Percentiles rank a stretch among this genome's conserved stretches.
phyloP scores from a whole-genome alignment of 2,113 vertebrate genomes.

The Pseudorasbora parva region DNA sequence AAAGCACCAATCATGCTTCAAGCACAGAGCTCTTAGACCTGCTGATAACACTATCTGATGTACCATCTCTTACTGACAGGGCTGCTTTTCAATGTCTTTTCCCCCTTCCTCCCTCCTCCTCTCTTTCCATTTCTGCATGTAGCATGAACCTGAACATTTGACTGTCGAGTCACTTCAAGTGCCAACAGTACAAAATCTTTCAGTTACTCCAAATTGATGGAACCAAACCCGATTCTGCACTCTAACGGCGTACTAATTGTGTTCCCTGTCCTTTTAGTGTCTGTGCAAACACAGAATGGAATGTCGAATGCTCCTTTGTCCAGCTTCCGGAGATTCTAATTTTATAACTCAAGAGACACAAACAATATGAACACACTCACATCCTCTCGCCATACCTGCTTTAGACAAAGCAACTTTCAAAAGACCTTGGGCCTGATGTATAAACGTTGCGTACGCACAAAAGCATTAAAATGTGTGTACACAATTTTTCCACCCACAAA shows the following conservation, averaged over 20 bases:
- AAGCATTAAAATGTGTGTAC: too few species aligned
- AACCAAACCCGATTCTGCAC: not conserved
- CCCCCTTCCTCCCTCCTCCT: constrained; percentile 32
- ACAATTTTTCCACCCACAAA: too few species aligned
- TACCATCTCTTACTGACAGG: constrained; percentile 62
- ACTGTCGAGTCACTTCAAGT: not conserved
- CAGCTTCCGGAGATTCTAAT: constrained; percentile 68
- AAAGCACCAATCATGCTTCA: constrained; percentile 61
- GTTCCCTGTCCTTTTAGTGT: constrained; percentile 34
- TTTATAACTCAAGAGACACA: constrained; percentile 60
- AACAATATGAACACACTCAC: constrained; percentile 44
- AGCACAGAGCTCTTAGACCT: constrained; percentile 39
- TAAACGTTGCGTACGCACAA: too few species aligned
- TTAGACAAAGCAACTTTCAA: constrained; percentile 47
- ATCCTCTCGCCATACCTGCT: constrained; percentile 24
- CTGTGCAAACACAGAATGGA: constrained; percentile 52
- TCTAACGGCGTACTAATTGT: not conserved
- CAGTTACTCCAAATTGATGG: not conserved
- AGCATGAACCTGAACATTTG: not conserved
- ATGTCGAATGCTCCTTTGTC: constrained; percentile 66
- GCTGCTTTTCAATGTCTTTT: constrained; percentile 43
- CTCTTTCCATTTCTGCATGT: constrained; percentile 48
- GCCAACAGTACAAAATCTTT: not conserved
- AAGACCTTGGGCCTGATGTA: not conserved
- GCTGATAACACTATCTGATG: constrained; percentile 72